Evolutionary conservation across 2,797 vertebrate genomes (phyloP), one percentile per base, ranked within the genome.

Genomic region (Micrastur ruficollis): DNA sequence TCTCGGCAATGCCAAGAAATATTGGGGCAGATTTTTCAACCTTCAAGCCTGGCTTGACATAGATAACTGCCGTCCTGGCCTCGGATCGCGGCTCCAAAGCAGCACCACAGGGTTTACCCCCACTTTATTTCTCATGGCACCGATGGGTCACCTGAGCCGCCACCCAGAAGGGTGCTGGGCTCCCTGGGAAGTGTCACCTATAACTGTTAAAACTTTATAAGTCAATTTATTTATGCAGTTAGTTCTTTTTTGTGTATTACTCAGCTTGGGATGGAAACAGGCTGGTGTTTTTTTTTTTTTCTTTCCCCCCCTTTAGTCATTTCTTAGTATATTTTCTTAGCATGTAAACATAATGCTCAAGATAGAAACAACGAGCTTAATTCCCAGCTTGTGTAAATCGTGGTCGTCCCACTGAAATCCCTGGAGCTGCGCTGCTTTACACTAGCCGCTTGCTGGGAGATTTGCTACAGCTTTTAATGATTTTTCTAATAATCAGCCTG

Each of bases 141-240:
- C 5, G 1, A 5, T 38, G 5, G 4, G 21, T 36, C 12, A 0
- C 22, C 4, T 0, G 6, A 58, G 14, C 9, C 2, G 1, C 1
- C 3, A 29, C 11, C 25, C 52, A 8, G 49, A 18, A 12, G 27
- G 52, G 53, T 55, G 73, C 93, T 81, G 89, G 73, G 56, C 52
- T 56, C 59, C 80, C 58, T 1, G 17, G 53, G 38, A 61, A 58
- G 26, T 1, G 2, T 32, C 81, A 36, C 62, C 34, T 38, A 2
- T 2, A 38, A 2, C 32, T 36, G 3, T 9, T 7, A 11, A 47
- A 82, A 8, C 22, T 15, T 14, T 42, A 23, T 11, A 32, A n/a
- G 25, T 36, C 18, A 2, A 11, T 71, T 76, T 40, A n/a, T 61
- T 68, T 53, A 8, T 1, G 23, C 34, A 16, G 8, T 17, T 17